Conservation (phyloP, 64 coral and sea anemone genomes). For the Dendronephthya gigantea region DNA sequence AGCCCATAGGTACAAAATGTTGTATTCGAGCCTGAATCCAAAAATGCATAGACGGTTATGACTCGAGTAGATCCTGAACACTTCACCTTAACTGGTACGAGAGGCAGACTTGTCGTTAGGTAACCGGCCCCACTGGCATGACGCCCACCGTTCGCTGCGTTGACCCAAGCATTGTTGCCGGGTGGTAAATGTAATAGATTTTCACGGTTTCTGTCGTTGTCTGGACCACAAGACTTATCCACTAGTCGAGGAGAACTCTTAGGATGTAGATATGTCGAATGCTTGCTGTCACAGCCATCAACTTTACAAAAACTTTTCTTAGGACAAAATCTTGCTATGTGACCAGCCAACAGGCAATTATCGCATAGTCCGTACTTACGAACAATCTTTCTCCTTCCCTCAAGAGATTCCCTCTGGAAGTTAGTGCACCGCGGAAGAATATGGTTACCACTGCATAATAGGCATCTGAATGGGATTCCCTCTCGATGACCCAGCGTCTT, state of each 20-base stretch:
- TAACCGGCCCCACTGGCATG: too few relatives aligned
- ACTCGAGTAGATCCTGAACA: too few relatives aligned
- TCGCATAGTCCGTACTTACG: background rate
- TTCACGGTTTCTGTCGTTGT: background rate
- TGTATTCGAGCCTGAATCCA: constrained; percentile 26
- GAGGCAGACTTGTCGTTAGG: too few relatives aligned
- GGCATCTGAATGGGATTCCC: background rate
- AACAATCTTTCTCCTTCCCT: background rate
- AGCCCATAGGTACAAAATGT: constrained; percentile 9
- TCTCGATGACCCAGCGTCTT: too few relatives aligned
- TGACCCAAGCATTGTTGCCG: background rate
- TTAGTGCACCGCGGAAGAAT: background rate
- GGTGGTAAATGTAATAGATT: background rate
- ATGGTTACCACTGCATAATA: background rate
- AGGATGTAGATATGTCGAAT: background rate
- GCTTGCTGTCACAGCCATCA: background rate
- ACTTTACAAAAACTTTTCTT: background rate
- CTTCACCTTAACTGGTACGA: too few relatives aligned
- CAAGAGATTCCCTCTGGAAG: background rate
- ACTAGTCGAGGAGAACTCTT: background rate
- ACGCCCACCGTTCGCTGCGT: too few relatives aligned
- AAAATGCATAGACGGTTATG: too few relatives aligned
- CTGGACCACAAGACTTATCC: background rate
- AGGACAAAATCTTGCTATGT: background rate
- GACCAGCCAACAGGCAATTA: background rate